Evolutionary conservation across 2,797 vertebrate genomes (phyloP).

Genomic region (Astyanax mexicanus): DNA sequence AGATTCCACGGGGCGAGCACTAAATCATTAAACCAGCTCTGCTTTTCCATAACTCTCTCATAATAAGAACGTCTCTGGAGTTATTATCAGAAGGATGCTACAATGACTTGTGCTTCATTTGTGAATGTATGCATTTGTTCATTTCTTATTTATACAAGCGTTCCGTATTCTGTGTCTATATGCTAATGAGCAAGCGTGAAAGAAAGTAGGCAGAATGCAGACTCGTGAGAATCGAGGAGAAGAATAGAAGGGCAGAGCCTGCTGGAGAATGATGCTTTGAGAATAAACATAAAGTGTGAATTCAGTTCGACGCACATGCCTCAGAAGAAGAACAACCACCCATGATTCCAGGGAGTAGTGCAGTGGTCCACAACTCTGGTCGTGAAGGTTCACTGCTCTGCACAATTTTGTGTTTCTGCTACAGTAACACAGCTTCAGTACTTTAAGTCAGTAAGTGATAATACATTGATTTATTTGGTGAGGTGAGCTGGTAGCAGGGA

Average conservation of each 20-base stretch:
- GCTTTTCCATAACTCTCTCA: neutral
- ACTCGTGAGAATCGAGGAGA: neutral
- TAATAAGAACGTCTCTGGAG: neutral
- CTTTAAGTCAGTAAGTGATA: no score
- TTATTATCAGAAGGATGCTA: neutral
- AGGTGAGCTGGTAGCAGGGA: no score
- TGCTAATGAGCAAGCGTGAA: constrained; percentile 3
- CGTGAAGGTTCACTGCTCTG: no score
- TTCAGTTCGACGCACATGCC: no score
- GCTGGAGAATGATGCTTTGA: neutral
- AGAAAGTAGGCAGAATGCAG: neutral
- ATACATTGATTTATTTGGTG: no score
- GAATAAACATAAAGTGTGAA: neutral
- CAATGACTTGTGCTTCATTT: constrained; percentile 3
- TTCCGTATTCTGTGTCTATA: constrained; percentile 17
- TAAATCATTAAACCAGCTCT: constrained; percentile 6
- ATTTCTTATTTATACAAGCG: constrained; percentile 28
- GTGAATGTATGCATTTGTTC: constrained; percentile 5
- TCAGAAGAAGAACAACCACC: neutral
- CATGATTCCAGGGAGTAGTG: neutral
- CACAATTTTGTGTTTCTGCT: no score
- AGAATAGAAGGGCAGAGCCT: neutral
- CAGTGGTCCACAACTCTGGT: neutral
- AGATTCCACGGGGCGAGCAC: neutral
- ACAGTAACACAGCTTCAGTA: no score